Percentiles rank a stretch among this genome's conserved stretches.
Conservation (phyloP, 2,888 invertebrate genomes). For the Acanthopleura granulata region DNA sequence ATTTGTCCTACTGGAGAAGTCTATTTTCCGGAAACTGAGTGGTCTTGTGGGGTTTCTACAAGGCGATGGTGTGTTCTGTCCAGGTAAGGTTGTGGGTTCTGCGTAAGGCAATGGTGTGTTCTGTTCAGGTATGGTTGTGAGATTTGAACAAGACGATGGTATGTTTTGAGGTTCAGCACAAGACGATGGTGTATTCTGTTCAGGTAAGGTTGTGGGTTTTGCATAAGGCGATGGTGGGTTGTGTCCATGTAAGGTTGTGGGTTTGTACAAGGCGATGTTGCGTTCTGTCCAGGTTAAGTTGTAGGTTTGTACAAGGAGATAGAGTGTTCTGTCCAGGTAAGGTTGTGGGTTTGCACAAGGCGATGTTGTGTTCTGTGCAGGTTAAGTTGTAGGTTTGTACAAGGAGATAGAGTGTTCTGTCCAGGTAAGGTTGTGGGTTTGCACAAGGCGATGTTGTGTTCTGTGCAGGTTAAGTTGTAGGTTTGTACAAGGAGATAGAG, state of each 20-base stretch:
- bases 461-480: conserved; percentile 37
- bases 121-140: conserved; percentile 37
- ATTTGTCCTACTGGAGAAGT: conserved; percentile 59
- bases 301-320: no score
- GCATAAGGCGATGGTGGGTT: no score
- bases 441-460: no score
- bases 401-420: conserved; percentile 60
- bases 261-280: conserved; percentile 60
- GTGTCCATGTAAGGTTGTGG: conserved; percentile 37
- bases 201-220: conserved; percentile 38
- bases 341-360: background rate
- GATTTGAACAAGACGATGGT: conserved; percentile 52
- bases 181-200: conserved; percentile 61
- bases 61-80: conserved; percentile 60
- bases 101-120: no score
- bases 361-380: no score
- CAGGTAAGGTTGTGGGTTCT: conserved; percentile 38
- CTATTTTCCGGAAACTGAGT: conserved; percentile 50
- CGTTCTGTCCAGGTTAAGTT: conserved; percentile 58
- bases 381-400: conserved; percentile 56
- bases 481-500: conserved; percentile 60
- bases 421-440: conserved; percentile 42
- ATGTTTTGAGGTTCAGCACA: no score
- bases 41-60: conserved; percentile 48
- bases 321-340: conserved; percentile 33